Base-by-base conservation (phyloP, 1,140 invertebrate species). In the Archivesica marissinica region DNA sequence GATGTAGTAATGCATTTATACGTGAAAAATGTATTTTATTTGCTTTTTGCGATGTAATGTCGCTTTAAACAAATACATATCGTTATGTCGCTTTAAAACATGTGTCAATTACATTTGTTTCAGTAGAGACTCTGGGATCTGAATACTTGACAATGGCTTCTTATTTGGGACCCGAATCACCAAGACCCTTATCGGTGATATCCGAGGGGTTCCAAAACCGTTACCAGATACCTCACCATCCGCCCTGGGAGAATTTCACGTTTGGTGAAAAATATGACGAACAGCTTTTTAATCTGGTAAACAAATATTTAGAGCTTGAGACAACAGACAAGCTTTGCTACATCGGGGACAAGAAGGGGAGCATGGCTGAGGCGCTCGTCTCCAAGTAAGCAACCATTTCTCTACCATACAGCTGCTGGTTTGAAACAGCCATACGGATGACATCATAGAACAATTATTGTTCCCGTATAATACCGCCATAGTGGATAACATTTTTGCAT, bases 81-180 rank as follows among this genome's bases (percentile, higher is more conserved):
- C n/a, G n/a, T n/a, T n/a, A n/a, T n/a, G n/a, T n/a, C n/a, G n/a
- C n/a, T n/a, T n/a, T n/a, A n/a, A n/a, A n/a, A n/a, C n/a, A n/a
- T n/a, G n/a, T n/a, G n/a, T n/a, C n/a, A n/a, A n/a, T n/a, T n/a
- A n/a, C n/a, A n/a, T 35, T 13, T 35, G 30, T 1, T 35, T 64
- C 25, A 2, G 20, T 13, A n/a, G 1, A 64, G 4, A 64, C 44
- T 9, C 7, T 9, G 7, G 17, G 44, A 47, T 9, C 7, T 17
- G 17, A 47, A 17, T 7, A 47, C 23, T n/a, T n/a, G 30, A 35
- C 7, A 47, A 93, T 93, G 92, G 92, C 91, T 25, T 90, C 89
- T 0, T 92, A 89, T 64, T 86, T 93, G 23, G 92, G 93, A 39
- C 93, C 93, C 0, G 93, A 94, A 78, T 89, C 88, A n/a, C 93